These are phyloP conservation scores for Apeltes quadracus DNA, from an alignment of 2,113 vertebrate species.

Conservation along the genomic window DNA sequence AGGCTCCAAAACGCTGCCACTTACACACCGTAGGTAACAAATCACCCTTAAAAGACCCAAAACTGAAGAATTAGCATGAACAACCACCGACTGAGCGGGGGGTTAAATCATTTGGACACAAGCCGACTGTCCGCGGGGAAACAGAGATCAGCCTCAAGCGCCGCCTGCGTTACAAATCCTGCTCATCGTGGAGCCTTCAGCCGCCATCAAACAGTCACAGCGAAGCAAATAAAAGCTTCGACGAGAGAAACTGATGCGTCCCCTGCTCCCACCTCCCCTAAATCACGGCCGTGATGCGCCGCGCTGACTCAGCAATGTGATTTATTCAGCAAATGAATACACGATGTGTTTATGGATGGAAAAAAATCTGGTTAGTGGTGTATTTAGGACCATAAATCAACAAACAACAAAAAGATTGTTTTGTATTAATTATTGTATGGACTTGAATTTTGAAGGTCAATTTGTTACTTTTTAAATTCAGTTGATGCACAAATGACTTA, in stretches of 20 bases:
- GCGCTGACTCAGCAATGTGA: slow-evolving; percentile 45
- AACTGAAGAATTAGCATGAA: no score
- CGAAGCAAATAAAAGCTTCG: slow-evolving; percentile 58
- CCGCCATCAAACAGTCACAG: slow-evolving; percentile 62
- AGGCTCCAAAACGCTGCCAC: neutral
- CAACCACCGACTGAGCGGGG: slow-evolving; percentile 25
- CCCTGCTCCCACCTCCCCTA: slow-evolving; percentile 38
- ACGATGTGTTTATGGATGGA: neutral
- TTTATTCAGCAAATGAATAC: neutral
- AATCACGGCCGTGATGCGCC: slow-evolving; percentile 51
- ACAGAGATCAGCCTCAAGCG: slow-evolving; percentile 46
- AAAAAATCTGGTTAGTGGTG: neutral
- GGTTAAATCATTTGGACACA: slow-evolving; percentile 20
- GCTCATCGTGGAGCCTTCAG: slow-evolving; percentile 57
- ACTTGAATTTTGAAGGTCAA: neutral
- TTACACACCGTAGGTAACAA: neutral
- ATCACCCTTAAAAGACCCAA: no score
- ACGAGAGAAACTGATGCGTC: slow-evolving; percentile 52
- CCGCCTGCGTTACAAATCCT: slow-evolving; percentile 55
- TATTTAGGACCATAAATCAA: neutral
- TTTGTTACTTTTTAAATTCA: neutral
- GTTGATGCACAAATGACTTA: neutral
- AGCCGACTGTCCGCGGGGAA: slow-evolving; percentile 46
- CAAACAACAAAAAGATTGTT: neutral
- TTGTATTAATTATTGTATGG: neutral